A percentile compares a stretch with the other conserved stretches of the same genome.
phyloP scores from a whole-genome alignment of 2,888 invertebrate genomes.

The Balanococcus diminutus region DNA sequence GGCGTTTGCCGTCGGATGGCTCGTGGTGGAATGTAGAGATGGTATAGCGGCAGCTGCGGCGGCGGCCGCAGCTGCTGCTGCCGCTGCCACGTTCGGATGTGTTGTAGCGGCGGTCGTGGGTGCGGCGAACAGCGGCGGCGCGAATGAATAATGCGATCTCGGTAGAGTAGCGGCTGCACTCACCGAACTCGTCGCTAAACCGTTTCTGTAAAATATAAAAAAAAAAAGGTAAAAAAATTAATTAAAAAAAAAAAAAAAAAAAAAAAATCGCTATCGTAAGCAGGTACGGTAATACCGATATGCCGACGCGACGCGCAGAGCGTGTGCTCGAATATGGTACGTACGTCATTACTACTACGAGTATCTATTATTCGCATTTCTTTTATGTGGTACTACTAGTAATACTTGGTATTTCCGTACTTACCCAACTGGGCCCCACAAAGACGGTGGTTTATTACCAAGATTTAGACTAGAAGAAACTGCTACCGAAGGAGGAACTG shows the following conservation, averaged over 20 bases:
- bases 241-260: too few relatives aligned
- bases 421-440: slow-evolving; percentile 60
- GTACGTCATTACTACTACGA: neutral
- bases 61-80: slow-evolving; percentile 61
- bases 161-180: slow-evolving; percentile 62
- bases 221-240: too few relatives aligned
- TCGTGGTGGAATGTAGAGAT: slow-evolving; percentile 59
- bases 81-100: slow-evolving; percentile 62
- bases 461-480: slow-evolving; percentile 69
- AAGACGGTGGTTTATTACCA: slow-evolving; percentile 63
- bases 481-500: slow-evolving; percentile 63
- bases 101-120: slow-evolving; percentile 62
- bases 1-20: slow-evolving; percentile 74
- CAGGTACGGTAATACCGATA: neutral
- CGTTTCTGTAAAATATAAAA: slow-evolving; percentile 46
- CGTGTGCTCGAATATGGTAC: too few relatives aligned
- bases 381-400: too few relatives aligned
- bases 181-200: slow-evolving; percentile 61
- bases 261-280: too few relatives aligned
- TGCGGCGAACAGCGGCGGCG: slow-evolving; percentile 73
- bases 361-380: too few relatives aligned
- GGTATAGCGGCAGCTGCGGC: slow-evolving; percentile 60
- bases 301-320: too few relatives aligned
- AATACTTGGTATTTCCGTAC: too few relatives aligned
- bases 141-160: slow-evolving; percentile 64